A percentile compares a stretch with the other conserved stretches of the same genome.
These are phyloP conservation scores for Vidua chalybeata DNA, from an alignment of 2,113 vertebrate genomes.

Conservation along the genomic window DNA sequence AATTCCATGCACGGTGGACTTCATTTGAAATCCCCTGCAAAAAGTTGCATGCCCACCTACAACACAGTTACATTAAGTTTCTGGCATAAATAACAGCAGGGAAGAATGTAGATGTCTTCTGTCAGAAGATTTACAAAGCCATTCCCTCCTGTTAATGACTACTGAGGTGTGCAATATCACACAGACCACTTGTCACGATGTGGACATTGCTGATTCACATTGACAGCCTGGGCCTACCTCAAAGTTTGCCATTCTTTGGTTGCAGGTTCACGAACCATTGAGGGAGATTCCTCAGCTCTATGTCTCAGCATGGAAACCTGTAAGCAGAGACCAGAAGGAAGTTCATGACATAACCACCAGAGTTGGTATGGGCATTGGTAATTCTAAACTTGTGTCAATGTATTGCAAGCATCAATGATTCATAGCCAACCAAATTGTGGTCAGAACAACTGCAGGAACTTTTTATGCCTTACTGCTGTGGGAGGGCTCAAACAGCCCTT, in stretches of 20 bases:
- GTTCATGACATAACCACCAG: neutral
- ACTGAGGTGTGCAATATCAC: neutral
- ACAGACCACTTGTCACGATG: neutral
- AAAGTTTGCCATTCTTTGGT: neutral
- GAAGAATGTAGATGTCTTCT: neutral
- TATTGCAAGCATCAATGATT: neutral
- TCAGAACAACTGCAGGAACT: neutral
- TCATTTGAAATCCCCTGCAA: neutral
- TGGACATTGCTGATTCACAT: accelerated
- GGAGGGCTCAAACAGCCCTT: neutral
- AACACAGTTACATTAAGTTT: neutral
- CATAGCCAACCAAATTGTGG: neutral
- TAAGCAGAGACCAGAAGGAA: neutral
- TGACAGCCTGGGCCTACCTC: neutral
- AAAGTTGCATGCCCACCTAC: neutral
- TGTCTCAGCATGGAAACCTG: neutral
- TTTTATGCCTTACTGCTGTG: neutral
- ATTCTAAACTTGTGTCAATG: neutral
- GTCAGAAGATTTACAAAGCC: neutral
- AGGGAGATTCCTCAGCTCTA: neutral
- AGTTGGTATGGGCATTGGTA: accelerated
- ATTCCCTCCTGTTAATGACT: neutral
- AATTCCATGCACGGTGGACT: neutral
- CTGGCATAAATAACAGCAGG: neutral
- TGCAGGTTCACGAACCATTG: accelerated